Evolutionary conservation across 2,113 vertebrate genomes (phyloP), one percentile per base, ranked within the genome.

Genomic region (Microtus oregoni): DNA sequence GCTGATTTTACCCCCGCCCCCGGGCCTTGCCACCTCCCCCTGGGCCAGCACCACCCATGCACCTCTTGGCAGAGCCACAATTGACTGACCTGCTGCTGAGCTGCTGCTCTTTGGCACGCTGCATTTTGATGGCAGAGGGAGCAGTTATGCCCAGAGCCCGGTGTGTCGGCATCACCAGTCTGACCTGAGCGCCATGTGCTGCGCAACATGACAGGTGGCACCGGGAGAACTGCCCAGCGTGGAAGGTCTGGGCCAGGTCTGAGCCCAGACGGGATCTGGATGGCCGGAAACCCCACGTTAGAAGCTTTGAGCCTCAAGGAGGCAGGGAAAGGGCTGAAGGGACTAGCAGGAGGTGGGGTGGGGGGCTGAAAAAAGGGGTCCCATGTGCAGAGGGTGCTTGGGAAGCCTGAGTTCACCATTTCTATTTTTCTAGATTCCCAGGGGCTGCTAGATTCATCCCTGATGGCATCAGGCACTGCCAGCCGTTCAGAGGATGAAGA

Each of bases 401-500:
- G 35, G 85, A 96, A 38, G 24, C 50, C 73, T 41, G 26, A 89
- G 28, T 89, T 96, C 13, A 94, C 86, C 13, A 30, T 89, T 91
- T 96, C 50, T 95, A 24, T 96, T 61, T 86, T 93, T 94, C 52
- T 98, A 91, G 98, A 99, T 94, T 98, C 98, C 90, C 97, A 98
- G 58, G 98, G 98, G 72, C 93, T 98, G 92, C 95, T 98, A 97
- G 98, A 98, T 90, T 98, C 98, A 65, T 98, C 98, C 75, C 97
- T 99, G 94, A 98, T 99, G 91, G 98, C 99, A 97, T 99, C 98
- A 26, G 98, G 98, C 28, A 97, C 99, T 83, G 99, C 99, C 95
- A 99, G 99, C 96, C 99, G 99, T 89, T 99, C 99, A 3, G 99
- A 99, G 97, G 99, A 99, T 86, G 99, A 99, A 96, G 99, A 99